A percentile compares a stretch with the other conserved stretches of the same genome.
These are phyloP conservation scores for Psittacula derbiana DNA, from an alignment of 2,797 vertebrate species.

Conservation along the genomic window DNA sequence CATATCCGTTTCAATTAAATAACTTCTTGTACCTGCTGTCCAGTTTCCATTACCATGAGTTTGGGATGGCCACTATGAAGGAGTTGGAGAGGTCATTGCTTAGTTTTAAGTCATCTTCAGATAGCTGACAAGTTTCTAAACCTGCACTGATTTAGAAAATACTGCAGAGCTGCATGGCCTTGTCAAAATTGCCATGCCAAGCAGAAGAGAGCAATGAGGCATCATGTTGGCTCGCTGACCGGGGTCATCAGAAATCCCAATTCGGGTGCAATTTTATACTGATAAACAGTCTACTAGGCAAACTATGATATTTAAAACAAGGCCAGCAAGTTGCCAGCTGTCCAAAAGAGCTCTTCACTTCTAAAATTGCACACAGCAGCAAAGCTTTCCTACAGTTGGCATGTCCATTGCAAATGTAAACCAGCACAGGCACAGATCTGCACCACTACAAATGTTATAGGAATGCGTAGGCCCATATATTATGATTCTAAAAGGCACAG, in stretches of 20 bases:
- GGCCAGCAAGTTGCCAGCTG: neutral
- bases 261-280: neutral
- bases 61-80: neutral
- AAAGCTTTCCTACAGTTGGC: neutral
- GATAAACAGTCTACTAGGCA: neutral
- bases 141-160: neutral
- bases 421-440: neutral
- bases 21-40: neutral
- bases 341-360: neutral
- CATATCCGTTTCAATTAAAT: neutral
- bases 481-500: neutral
- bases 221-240: neutral
- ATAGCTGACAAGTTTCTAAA: neutral
- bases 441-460: neutral
- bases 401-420: neutral
- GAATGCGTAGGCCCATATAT: accelerated
- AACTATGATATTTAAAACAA: neutral
- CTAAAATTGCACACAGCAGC: neutral
- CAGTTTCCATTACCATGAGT: neutral
- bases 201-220: neutral
- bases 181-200: neutral
- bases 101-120: neutral
- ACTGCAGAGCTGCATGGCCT: neutral
- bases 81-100: neutral
- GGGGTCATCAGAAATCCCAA: neutral